These are phyloP conservation scores for Hyppa rectilinea DNA, from an alignment of 2,888 invertebrate genomes.

Conservation along the genomic window DNA sequence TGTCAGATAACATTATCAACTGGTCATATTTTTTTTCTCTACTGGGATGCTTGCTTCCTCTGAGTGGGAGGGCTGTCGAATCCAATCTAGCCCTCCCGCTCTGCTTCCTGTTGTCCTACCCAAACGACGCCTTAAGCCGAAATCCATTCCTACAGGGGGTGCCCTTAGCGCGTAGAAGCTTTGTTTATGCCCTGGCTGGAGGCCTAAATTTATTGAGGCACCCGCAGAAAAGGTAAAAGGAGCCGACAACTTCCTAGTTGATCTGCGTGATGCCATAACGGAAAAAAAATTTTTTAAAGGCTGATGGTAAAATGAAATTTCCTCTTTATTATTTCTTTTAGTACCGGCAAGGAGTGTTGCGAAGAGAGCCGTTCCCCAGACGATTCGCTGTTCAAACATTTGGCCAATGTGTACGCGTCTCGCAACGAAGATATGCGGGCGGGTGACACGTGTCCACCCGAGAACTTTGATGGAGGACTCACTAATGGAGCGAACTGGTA, in stretches of 20 bases:
- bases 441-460: conserved; percentile 93
- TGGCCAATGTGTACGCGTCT: conserved; percentile 94
- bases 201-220: too few relatives aligned
- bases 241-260: too few relatives aligned
- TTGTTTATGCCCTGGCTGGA: too few relatives aligned
- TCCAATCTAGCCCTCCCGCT: too few relatives aligned
- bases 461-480: conserved; percentile 94
- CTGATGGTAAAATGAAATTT: not conserved
- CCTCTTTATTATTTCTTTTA: conserved; percentile 60
- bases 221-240: too few relatives aligned
- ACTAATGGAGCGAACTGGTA: conserved; percentile 99
- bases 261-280: too few relatives aligned
- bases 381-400: conserved; percentile 94
- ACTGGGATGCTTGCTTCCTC: not conserved
- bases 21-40: not conserved
- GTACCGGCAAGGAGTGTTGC: conserved; percentile 92
- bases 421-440: conserved; percentile 94
- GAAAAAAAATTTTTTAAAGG: too few relatives aligned
- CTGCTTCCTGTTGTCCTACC: too few relatives aligned
- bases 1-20: not conserved
- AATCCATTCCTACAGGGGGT: too few relatives aligned
- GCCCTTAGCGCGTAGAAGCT: too few relatives aligned
- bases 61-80: too few relatives aligned
- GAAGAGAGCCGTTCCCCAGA: conserved; percentile 95
- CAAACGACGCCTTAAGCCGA: too few relatives aligned